Evolutionary conservation across 2,113 vertebrate genomes (phyloP), one percentile per base, ranked within the genome.

Genomic region (Dipodomys ordii): DNA sequence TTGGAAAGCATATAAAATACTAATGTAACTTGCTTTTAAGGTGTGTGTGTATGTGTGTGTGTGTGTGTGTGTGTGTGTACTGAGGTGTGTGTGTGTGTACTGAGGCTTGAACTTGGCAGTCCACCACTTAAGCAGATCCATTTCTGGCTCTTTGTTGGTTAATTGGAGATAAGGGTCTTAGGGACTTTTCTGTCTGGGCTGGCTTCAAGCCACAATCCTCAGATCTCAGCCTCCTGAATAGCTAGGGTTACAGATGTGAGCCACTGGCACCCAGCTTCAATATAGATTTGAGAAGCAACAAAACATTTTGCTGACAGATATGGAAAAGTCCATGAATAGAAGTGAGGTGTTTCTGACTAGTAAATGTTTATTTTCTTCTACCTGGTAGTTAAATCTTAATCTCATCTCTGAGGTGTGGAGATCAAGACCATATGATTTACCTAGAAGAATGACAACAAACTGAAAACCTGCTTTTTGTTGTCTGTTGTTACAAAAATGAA

Each of bases 401-500:
- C 25, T 49, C 2, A n/a, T 13, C 35, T 19, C 53, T 83, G 44
- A 87, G 18, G 1, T 83, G 1, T 76, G 67, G 35, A 88, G 65
- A 74, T 49, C 35, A 87, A 67, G 35, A 71, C 8, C 25, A 30
- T 74, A 53, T 12, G 15, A 53, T 64, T 92, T 85, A 74, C 78
- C 13, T 57, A 46, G 46, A 88, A 92, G 13, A 76, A 74, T 73
- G 0, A 96, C 89, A 88, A n/a, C 9, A 72, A 11, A 53, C 60
- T 65, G 25, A 22, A 44, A 65, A 64, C 25, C 53, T n/a, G 19
- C 23, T 49, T 49, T 5, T 84, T 92, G 7, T 88, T 95, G 28
- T 87, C 64, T 92, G 3, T 81, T 84, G 7, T 85, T 86, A 65
- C 49, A 27, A 25, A 74, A 94, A 44, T 72, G 88, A 94, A 94